Conservation (phyloP, 2,113 vertebrate genomes). For the Ailurus styani region DNA sequence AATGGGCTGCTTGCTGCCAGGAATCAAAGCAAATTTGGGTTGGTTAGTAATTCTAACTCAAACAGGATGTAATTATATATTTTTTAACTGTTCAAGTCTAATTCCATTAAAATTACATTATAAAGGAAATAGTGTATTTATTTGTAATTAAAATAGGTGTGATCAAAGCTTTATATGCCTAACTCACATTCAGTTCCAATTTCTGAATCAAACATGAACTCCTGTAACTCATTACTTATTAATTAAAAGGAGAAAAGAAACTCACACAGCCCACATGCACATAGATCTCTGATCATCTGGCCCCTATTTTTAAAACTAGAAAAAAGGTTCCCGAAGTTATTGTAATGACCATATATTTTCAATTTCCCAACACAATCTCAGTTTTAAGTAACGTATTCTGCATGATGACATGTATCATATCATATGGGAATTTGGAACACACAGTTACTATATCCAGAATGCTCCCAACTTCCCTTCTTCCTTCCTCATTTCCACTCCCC, state of each 20-base stretch:
- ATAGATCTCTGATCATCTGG: neutral
- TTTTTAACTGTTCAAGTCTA: neutral
- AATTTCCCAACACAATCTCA: neutral
- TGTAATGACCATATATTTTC: neutral
- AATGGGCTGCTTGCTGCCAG: neutral
- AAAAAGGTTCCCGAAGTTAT: neutral
- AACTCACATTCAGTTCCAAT: neutral
- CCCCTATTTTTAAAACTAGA: neutral
- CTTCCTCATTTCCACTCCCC: neutral
- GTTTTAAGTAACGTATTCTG: neutral
- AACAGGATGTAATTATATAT: neutral
- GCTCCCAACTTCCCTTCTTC: neutral
- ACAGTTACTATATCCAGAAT: neutral
- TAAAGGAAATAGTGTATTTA: neutral
- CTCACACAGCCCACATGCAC: neutral
- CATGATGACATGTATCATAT: neutral
- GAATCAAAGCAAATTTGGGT: neutral
- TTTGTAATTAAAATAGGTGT: neutral
- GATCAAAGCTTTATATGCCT: neutral
- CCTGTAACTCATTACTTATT: neutral
- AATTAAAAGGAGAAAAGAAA: neutral
- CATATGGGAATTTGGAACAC: neutral
- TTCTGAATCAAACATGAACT: conserved; percentile 19
- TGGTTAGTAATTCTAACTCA: neutral
- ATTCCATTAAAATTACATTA: conserved; percentile 31